phyloP scores from a whole-genome alignment of 2,888 invertebrate genomes.

The Pseudanteris insignis region DNA sequence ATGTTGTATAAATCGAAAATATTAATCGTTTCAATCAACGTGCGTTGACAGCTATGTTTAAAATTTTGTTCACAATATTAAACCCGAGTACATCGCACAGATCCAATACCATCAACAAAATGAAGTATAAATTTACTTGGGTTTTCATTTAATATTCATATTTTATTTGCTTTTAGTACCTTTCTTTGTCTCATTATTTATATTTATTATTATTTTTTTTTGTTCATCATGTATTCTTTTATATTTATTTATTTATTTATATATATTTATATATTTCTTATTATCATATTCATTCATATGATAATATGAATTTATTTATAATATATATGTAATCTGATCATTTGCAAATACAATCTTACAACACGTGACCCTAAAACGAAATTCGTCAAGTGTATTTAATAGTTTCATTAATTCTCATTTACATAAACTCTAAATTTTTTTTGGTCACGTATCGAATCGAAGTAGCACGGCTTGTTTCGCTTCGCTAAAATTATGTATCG shows the following conservation, averaged over 20 bases:
- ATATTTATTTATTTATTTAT: constrained; percentile 22
- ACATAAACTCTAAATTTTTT: constrained; percentile 8
- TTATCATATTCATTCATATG: too few relatives aligned
- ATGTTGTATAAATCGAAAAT: constrained; percentile 54
- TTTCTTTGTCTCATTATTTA: constrained; percentile 41
- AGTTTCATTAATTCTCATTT: constrained; percentile 3
- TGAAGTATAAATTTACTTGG: constrained; percentile 42
- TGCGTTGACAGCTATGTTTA: constrained; percentile 48
- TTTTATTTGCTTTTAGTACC: constrained; percentile 44
- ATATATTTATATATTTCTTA: constrained; percentile 29
- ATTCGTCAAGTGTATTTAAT: constrained; percentile 13
- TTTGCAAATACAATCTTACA: constrained; percentile 42
- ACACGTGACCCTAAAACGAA: constrained; percentile 19
- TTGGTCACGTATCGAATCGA: constrained; percentile 21
- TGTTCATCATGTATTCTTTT: constrained; percentile 18
- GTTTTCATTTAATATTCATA: constrained; percentile 42
- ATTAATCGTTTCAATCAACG: constrained; percentile 50
- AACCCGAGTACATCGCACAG: constrained; percentile 8
- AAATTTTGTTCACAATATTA: constrained; percentile 35
- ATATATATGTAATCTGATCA: constrained; percentile 46
- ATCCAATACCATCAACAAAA: constrained; percentile 38
- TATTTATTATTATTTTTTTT: constrained; percentile 31
- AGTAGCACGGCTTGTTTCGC: constrained; percentile 1
- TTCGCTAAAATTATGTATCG: constrained; percentile 31
- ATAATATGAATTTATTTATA: too few relatives aligned